Conservation (phyloP, 1,140 invertebrate species). For the Lordiphosa mommai region DNA sequence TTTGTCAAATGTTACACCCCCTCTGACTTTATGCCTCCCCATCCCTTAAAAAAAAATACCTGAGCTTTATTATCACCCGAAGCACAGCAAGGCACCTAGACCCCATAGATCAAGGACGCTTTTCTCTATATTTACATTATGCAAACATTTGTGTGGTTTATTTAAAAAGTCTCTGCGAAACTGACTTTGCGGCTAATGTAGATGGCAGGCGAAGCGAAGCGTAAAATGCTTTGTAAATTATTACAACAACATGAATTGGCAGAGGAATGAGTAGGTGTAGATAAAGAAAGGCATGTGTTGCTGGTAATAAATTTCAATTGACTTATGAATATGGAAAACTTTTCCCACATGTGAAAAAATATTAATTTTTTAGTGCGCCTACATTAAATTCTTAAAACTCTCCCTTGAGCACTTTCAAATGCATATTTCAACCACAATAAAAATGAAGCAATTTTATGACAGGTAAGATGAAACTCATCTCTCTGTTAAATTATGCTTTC, state of each 20-base stretch:
- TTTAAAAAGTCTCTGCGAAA: constrained; percentile 16
- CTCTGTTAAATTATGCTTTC: constrained; percentile 54
- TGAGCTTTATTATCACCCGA: too few species aligned
- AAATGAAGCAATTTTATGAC: constrained; percentile 36
- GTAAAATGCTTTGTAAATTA: constrained; percentile 70
- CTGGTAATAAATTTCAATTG: constrained; percentile 62
- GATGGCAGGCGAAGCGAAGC: constrained; percentile 67
- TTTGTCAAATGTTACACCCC: too few species aligned
- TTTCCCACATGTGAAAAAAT: constrained; percentile 23
- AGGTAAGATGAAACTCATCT: constrained; percentile 16
- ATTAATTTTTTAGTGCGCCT: background rate
- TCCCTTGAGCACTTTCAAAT: too few species aligned
- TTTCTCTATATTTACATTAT: constrained; percentile 38
- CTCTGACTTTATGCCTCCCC: too few species aligned
- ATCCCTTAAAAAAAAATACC: too few species aligned
- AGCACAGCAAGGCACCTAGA: background rate
- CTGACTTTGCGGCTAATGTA: constrained; percentile 65
- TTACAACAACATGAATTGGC: too few species aligned
- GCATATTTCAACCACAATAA: too few species aligned
- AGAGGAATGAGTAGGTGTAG: background rate
- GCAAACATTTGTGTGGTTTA: constrained; percentile 17
- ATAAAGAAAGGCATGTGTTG: too few species aligned
- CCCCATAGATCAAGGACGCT: constrained; percentile 36
- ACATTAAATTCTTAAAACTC: too few species aligned
- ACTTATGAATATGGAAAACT: constrained; percentile 37